phyloP scores from a whole-genome alignment of 2,113 vertebrate genomes.

The Lophius piscatorius region DNA sequence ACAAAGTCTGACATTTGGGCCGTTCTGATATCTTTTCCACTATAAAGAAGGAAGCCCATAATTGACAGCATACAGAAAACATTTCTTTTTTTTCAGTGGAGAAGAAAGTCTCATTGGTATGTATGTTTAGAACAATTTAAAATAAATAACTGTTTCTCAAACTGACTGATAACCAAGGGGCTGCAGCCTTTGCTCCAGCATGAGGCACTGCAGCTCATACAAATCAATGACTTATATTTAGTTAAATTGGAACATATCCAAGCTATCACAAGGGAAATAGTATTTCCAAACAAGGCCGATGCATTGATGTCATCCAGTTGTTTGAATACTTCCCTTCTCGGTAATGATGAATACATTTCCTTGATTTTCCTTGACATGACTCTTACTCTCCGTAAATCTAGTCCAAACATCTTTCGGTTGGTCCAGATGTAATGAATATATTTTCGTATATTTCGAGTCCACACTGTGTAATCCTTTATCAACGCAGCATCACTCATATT shows the following conservation, averaged over 20 bases:
- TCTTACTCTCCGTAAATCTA: slow-evolving; percentile 12
- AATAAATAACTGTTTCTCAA: too few species aligned
- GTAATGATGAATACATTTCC: slow-evolving; percentile 14
- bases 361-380: slow-evolving; percentile 1
- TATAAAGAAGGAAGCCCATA: too few species aligned
- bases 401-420: slow-evolving; percentile 26
- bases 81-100: too few species aligned
- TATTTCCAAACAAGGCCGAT: slow-evolving; percentile 2
- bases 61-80: too few species aligned
- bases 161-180: neutral
- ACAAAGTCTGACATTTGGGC: too few species aligned
- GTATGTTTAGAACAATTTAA: too few species aligned
- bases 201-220: neutral
- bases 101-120: too few species aligned
- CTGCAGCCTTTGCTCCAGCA: neutral
- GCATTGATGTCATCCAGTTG: slow-evolving; percentile 4
- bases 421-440: slow-evolving; percentile 15
- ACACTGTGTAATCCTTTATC: slow-evolving; percentile 8
- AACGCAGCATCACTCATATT: neutral
- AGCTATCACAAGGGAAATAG: neutral
- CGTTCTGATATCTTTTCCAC: too few species aligned
- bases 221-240: neutral
- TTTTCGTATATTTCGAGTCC: neutral
- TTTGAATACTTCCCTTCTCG: slow-evolving; percentile 18
- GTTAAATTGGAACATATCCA: neutral